These are phyloP conservation scores for Caradrina kadenii DNA, from an alignment of 2,888 invertebrate genomes.

Conservation along the genomic window DNA sequence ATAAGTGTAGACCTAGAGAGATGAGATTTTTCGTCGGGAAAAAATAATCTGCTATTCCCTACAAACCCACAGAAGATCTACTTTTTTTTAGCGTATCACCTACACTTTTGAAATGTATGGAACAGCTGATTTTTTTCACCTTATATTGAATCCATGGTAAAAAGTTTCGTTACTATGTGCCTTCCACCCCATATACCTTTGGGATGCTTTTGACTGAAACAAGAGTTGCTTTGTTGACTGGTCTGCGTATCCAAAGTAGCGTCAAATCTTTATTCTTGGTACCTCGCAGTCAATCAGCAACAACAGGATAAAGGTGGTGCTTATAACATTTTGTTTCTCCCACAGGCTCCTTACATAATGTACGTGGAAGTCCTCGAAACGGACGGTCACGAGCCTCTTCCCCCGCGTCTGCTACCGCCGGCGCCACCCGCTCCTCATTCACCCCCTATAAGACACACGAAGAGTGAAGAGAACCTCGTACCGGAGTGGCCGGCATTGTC, in stretches of 20 bases:
- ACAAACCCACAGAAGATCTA: too few species aligned
- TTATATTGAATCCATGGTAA: too few species aligned
- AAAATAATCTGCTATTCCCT: too few species aligned
- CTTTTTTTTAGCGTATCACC: too few species aligned
- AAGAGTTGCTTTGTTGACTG: too few species aligned
- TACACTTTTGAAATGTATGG: too few species aligned
- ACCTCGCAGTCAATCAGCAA: background rate
- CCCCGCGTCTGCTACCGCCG: slow-evolving; percentile 95
- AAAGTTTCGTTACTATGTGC: too few species aligned
- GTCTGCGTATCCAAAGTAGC: background rate
- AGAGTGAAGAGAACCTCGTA: slow-evolving; percentile 97
- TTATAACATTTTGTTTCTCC: background rate
- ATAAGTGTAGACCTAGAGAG: too few species aligned
- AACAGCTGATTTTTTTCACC: too few species aligned
- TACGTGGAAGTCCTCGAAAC: slow-evolving; percentile 98
- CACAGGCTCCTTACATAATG: slow-evolving; percentile 97
- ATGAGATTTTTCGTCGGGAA: too few species aligned
- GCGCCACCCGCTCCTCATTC: slow-evolving; percentile 93
- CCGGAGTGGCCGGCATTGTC: slow-evolving; percentile 90
- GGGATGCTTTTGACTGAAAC: too few species aligned
- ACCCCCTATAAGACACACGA: slow-evolving; percentile 95
- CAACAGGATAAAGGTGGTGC: background rate
- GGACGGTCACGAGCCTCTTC: slow-evolving; percentile 94
- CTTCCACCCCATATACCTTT: too few species aligned
- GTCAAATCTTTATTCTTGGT: background rate